These are phyloP conservation scores for Mizuhopecten yessoensis DNA, from an alignment of 1,140 invertebrate species.

Conservation along the genomic window DNA sequence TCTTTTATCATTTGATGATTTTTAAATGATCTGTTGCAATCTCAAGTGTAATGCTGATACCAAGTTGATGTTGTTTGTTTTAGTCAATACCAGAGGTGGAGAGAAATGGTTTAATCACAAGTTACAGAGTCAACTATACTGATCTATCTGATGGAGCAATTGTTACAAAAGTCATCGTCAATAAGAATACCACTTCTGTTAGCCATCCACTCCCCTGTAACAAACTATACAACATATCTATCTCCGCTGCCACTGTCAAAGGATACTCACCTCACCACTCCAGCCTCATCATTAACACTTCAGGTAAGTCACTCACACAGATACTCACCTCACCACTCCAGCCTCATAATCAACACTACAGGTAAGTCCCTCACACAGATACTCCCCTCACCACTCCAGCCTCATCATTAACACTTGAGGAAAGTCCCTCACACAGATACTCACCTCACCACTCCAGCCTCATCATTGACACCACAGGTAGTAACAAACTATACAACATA, in stretches of 20 bases:
- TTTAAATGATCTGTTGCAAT: too few relatives aligned
- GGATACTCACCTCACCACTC: not conserved
- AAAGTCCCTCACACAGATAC: not conserved
- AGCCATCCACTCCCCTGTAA: not conserved
- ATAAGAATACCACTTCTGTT: not conserved
- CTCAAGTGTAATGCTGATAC: too few relatives aligned
- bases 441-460: not conserved
- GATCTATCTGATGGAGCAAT: not conserved
- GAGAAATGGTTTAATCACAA: not conserved
- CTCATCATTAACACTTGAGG: not conserved
- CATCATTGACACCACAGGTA: not conserved
- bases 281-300: not conserved
- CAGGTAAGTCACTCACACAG: not conserved
- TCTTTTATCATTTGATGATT: too few relatives aligned
- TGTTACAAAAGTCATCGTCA: not conserved
- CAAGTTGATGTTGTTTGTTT: not conserved
- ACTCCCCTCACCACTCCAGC: not conserved
- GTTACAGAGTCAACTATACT: not conserved
- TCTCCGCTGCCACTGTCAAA: not conserved
- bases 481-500: not conserved
- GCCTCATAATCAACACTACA: not conserved
- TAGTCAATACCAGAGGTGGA: not conserved
- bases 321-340: not conserved
- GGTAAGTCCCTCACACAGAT: not conserved
- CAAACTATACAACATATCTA: not conserved